These are phyloP conservation scores for Spatulosminthurus flaviceps DNA, from an alignment of 2,888 invertebrate genomes.

Conservation along the genomic window DNA sequence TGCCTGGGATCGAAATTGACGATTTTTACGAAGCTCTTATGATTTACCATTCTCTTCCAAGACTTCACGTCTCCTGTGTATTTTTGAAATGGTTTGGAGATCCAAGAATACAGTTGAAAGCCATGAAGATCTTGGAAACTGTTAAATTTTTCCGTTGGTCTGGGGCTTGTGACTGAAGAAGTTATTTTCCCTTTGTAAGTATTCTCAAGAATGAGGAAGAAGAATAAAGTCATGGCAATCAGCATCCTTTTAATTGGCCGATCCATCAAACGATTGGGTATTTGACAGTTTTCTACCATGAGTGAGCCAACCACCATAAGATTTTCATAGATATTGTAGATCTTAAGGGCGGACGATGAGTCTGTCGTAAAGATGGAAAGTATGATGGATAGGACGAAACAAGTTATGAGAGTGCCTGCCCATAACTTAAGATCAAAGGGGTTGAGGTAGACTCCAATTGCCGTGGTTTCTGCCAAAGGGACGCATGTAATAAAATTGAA, in stretches of 20 bases:
- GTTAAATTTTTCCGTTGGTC: no score
- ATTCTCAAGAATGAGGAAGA: not conserved
- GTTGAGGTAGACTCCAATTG: not conserved
- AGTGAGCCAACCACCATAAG: not conserved
- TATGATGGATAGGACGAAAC: not conserved
- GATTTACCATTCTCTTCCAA: no score
- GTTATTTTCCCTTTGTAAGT: no score
- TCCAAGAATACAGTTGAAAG: no score
- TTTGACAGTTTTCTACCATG: not conserved
- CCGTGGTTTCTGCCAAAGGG: not conserved
- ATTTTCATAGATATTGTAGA: no score
- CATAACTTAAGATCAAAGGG: not conserved
- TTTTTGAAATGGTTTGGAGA: no score
- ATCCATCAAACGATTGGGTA: not conserved
- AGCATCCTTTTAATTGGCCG: not conserved
- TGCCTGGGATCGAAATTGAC: no score
- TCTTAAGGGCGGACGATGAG: not conserved
- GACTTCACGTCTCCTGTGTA: no score
- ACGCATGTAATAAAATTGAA: not conserved
- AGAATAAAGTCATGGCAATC: not conserved
- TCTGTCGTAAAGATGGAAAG: not conserved
- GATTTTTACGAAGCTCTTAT: no score
- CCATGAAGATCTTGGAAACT: no score
- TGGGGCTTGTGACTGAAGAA: no score
- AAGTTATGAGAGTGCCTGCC: not conserved